Conservation (phyloP, 2,113 vertebrate genomes). For the Beaufortia kweichowensis region DNA sequence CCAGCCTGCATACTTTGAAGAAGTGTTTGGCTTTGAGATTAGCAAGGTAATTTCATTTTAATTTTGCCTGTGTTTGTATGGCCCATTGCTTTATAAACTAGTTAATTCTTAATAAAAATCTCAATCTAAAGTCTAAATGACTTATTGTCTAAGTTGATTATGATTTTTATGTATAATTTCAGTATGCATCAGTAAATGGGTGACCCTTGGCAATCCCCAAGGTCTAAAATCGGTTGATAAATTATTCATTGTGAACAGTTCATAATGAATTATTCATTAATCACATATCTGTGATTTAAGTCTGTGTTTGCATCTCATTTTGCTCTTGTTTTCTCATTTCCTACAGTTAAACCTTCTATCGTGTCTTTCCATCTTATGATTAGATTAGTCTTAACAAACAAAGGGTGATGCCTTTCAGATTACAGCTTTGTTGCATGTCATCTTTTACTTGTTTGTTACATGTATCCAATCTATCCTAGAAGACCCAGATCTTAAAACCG, state of each 20-base stretch:
- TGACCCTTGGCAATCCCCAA: conserved; percentile 46
- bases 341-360: conserved; percentile 11
- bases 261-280: conserved; percentile 49
- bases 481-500: neutral
- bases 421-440: conserved; percentile 5
- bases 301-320: conserved; percentile 39
- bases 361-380: conserved; percentile 30
- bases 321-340: conserved; percentile 16
- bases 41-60: conserved; percentile 83
- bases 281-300: conserved; percentile 40
- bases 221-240: conserved; percentile 22
- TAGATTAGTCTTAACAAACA: conserved; percentile 23
- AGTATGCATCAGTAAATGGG: conserved; percentile 35
- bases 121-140: no score
- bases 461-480: neutral
- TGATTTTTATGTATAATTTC: conserved; percentile 14
- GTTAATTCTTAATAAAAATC: neutral
- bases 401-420: neutral
- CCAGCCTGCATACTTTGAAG: conserved; percentile 98
- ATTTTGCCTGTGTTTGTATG: neutral
- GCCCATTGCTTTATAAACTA: neutral
- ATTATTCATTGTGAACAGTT: conserved; percentile 49
- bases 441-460: neutral
- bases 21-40: conserved; percentile 99
- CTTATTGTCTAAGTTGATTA: neutral